phyloP scores from a whole-genome alignment of 2,797 vertebrate genomes.

The Enteromius trimaculatus region DNA sequence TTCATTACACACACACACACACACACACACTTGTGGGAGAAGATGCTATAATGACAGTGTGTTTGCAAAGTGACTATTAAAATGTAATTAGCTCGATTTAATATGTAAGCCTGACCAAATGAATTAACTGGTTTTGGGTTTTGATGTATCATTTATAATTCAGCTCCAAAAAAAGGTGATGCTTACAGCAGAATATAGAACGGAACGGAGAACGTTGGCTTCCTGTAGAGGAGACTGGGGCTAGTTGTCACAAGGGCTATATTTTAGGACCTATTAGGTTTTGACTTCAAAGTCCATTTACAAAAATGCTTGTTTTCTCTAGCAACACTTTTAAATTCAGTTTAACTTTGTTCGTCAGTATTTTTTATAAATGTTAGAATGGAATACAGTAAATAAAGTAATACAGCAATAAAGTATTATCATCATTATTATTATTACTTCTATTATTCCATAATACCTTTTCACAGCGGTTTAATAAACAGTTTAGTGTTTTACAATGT shows the following conservation, averaged over 20 bases:
- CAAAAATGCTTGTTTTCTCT: neutral
- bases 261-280: neutral
- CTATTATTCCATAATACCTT: too few relatives aligned
- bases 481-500: neutral
- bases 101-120: neutral
- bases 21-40: conserved; percentile 10
- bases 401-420: too few relatives aligned
- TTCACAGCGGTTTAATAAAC: neutral
- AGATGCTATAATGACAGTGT: conserved; percentile 14
- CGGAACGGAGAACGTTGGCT: neutral
- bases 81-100: conserved; percentile 7
- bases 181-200: neutral
- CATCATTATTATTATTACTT: too few relatives aligned
- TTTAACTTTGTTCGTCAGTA: neutral
- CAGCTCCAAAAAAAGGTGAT: neutral
- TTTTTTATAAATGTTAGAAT: neutral
- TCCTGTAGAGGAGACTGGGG: neutral
- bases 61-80: conserved; percentile 25
- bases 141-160: neutral
- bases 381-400: neutral
- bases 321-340: neutral
- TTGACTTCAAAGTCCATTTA: neutral
- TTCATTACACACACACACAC: conserved; percentile 25
- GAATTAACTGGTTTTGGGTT: neutral
- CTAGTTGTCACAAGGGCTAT: conserved; percentile 1